Base-by-base conservation (phyloP, 2,113 vertebrate genomes). In the Mola mola region DNA sequence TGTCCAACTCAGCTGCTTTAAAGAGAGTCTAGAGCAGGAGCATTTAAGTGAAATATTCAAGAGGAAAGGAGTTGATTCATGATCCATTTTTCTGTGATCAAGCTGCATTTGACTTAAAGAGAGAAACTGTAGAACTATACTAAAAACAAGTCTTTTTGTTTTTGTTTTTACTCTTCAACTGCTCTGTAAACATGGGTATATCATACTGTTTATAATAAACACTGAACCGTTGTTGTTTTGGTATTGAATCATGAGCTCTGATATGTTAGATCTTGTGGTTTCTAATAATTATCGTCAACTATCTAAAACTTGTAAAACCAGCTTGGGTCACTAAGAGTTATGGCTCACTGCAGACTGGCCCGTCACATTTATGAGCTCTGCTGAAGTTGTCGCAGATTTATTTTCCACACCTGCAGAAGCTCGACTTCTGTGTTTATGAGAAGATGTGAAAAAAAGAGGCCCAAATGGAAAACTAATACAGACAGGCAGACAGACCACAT, bases 401-500 rank as follows among this genome's bases (percentile, higher is more conserved):
- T 79, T 82, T 81, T 75, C 57, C 63, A 6, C 50, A 17, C 22
- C 21, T 52, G 16, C 41, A 43, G 26, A 66, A 73, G 63, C 37
- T 48, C 21, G 20, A 58, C 47, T 60, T 76, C 17, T 82, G 78
- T 78, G 72, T 81, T 75, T 83, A 69, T 36, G 19, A 50, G 56
- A 48, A 53, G 47, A 68, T 3, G 38, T 17, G 53, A 79, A 84
- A 63, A n/a, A n/a, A n/a, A n/a, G n/a, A 44, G 41, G 37, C 48
- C 17, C 33, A 72, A 80, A 73, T 79, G 81, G 78, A 87, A 89
- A 88, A 75, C 51, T 12, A 60, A 72, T 78, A 22, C 56, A 76
- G 75, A 87, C 74, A 58, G 34, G 42, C 80, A 68, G 75, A 82
- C 86, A 44, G 42, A 84, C 86, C 84, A 77, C 86, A 89, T 79